These are phyloP conservation scores for Anhinga rufa DNA, from an alignment of 2,113 vertebrate species.

Conservation along the genomic window DNA sequence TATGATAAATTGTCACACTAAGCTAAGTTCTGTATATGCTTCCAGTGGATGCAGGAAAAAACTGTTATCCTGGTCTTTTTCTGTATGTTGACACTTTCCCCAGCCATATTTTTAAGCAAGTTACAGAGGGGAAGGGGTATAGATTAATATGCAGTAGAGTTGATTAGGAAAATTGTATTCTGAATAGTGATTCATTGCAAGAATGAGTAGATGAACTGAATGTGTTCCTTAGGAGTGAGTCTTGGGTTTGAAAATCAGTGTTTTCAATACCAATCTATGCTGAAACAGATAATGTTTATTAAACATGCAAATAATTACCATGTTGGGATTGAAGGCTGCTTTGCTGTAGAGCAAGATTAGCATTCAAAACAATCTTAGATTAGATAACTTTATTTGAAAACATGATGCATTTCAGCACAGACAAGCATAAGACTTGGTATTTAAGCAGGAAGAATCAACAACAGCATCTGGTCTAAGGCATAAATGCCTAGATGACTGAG, in stretches of 20 bases:
- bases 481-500: not conserved
- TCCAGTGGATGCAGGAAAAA: not conserved
- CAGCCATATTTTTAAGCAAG: not conserved
- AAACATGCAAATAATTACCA: not conserved
- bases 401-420: not conserved
- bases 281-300: not conserved
- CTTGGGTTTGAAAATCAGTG: not conserved
- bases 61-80: accelerated
- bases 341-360: not conserved
- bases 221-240: not conserved
- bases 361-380: not conserved
- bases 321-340: not conserved
- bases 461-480: not conserved
- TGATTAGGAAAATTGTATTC: not conserved
- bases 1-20: not conserved
- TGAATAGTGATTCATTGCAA: not conserved
- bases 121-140: not conserved
- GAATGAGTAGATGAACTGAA: not conserved
- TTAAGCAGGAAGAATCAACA: not conserved
- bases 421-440: not conserved
- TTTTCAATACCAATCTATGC: not conserved
- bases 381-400: not conserved
- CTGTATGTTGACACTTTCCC: not conserved
- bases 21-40: not conserved
- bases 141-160: not conserved